Evolutionary conservation across 2,797 vertebrate species (phyloP).

Genomic region (Clarias pachynema): DNA sequence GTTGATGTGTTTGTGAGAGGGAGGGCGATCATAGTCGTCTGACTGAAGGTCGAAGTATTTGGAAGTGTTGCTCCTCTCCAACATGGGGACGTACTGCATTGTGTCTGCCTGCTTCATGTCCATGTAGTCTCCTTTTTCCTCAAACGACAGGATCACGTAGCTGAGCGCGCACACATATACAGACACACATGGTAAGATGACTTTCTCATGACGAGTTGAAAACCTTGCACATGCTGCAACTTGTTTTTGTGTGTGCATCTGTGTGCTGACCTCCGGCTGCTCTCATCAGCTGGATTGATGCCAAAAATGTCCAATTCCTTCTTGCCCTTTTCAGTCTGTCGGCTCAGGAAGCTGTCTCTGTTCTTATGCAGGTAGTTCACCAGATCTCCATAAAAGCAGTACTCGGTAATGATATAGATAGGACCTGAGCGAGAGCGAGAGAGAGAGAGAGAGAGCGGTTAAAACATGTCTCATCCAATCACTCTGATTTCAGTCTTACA

Average conservation of each 20-base stretch:
- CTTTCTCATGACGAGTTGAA: background rate
- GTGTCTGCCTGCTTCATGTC: slow-evolving; percentile 97
- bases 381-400: slow-evolving; percentile 98
- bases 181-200: background rate
- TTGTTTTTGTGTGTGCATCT: background rate
- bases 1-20: slow-evolving; percentile 80
- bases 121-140: slow-evolving; percentile 97
- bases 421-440: slow-evolving; percentile 77
- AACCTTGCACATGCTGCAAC: background rate
- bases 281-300: slow-evolving; percentile 92
- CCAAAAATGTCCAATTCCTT: slow-evolving; percentile 97
- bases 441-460: slow-evolving; percentile 34
- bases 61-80: slow-evolving; percentile 89
- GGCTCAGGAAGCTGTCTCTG: slow-evolving; percentile 89
- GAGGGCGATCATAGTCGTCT: slow-evolving; percentile 90
- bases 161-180: slow-evolving; percentile 67
- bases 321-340: slow-evolving; percentile 87
- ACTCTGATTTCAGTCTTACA: slow-evolving; percentile 72
- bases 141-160: slow-evolving; percentile 97
- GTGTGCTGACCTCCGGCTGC: slow-evolving; percentile 86
- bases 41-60: slow-evolving; percentile 92
- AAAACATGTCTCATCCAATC: slow-evolving; percentile 39
- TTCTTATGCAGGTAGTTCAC: slow-evolving; percentile 99
- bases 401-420: slow-evolving; percentile 98
- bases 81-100: slow-evolving; percentile 97